Evolutionary conservation across 2,888 invertebrate species (phyloP).

Genomic region (Bibio marci): DNA sequence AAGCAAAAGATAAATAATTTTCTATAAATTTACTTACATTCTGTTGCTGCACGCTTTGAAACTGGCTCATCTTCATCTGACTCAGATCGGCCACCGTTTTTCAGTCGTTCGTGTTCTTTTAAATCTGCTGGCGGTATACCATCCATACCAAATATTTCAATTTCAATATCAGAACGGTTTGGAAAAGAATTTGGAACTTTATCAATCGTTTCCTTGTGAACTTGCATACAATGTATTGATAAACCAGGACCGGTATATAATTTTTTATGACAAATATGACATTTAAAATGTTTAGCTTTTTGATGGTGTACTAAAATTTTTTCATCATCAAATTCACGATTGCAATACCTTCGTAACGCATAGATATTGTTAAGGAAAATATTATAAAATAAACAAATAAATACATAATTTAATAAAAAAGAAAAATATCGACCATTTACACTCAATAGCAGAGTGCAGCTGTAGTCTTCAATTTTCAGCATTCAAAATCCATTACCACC

Average conservation of each 20-base stretch:
- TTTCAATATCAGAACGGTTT: slow-evolving; percentile 93
- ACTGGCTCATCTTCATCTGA: slow-evolving; percentile 74
- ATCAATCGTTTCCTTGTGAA: slow-evolving; percentile 98
- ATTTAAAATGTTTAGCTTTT: slow-evolving; percentile 99
- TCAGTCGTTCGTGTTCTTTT: slow-evolving; percentile 84
- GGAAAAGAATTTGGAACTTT: slow-evolving; percentile 98
- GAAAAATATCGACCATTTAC: too few species aligned
- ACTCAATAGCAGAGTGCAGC: too few species aligned
- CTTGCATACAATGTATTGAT: slow-evolving; percentile 99
- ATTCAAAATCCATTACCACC: too few species aligned
- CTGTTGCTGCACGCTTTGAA: slow-evolving; percentile 54
- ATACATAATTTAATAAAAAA: too few species aligned
- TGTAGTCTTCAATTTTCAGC: too few species aligned
- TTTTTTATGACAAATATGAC: slow-evolving; percentile 99
- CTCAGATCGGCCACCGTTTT: slow-evolving; percentile 56
- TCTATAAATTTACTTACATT: too few species aligned
- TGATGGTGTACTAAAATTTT: slow-evolving; percentile 99
- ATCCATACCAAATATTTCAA: slow-evolving; percentile 99
- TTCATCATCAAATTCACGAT: slow-evolving; percentile 99
- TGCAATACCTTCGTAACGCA: slow-evolving; percentile 88
- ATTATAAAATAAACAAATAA: neutral
- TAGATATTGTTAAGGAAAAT: slow-evolving; percentile 22
- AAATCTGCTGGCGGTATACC: slow-evolving; percentile 93
- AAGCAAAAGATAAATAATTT: too few species aligned
- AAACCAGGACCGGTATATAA: slow-evolving; percentile 73